Percentiles rank a stretch among this genome's conserved stretches.
Evolutionary conservation across 2,888 invertebrate genomes (phyloP).

Genomic region (Augiades crinisus): DNA sequence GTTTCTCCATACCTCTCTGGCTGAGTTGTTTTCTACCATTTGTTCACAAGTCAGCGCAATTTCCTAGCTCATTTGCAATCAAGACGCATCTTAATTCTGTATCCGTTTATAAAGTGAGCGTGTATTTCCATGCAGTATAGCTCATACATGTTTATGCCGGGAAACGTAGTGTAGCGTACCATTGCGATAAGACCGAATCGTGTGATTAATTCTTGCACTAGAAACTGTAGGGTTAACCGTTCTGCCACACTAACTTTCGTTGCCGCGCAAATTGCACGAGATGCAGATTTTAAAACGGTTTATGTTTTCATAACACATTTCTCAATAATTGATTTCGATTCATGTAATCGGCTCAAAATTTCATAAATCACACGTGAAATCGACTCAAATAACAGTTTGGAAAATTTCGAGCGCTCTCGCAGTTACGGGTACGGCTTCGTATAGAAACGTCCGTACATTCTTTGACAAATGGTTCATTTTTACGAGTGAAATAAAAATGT

Average conservation of each 20-base stretch:
- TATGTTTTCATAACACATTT: too few species aligned
- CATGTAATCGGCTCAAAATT: too few species aligned
- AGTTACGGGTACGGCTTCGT: too few species aligned
- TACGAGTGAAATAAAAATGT: neutral
- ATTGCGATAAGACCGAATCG: constrained; percentile 29
- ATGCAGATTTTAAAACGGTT: constrained; percentile 11
- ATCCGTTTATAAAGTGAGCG: constrained; percentile 1
- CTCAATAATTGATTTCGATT: too few species aligned
- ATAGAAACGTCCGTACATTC: neutral
- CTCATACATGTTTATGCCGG: constrained; percentile 18
- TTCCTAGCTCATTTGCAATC: neutral
- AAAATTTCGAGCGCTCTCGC: too few species aligned
- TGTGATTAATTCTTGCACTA: constrained; percentile 32
- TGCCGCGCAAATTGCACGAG: constrained; percentile 9
- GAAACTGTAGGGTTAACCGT: constrained; percentile 22
- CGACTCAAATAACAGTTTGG: too few species aligned
- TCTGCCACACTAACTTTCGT: neutral
- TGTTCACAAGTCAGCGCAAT: too few species aligned
- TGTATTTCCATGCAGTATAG: neutral
- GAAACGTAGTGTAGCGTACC: constrained; percentile 29
- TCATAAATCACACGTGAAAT: too few species aligned
- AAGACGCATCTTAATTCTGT: neutral
- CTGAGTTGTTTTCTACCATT: too few species aligned
- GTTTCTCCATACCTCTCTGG: too few species aligned
- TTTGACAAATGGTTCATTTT: neutral